Base-by-base conservation (phyloP, 2,888 invertebrate genomes). In the Acrocyrtus sp. region DNA sequence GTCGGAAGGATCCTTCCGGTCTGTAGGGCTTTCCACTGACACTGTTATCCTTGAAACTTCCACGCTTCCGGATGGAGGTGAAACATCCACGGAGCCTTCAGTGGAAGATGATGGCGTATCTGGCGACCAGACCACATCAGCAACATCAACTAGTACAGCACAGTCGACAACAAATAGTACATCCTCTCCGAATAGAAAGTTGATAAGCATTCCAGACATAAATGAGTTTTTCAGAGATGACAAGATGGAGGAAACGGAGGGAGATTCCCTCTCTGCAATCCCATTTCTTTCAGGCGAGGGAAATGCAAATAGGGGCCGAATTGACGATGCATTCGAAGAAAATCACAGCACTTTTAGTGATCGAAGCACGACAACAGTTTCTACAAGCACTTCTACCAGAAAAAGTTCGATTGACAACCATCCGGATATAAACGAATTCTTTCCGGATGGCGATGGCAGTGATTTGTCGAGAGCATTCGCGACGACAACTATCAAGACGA, bases 351-450 rank as follows among this genome's bases (percentile, higher is more conserved):
- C 57, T 15, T n/a, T n/a, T n/a, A 53, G 50, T 24, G 53, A 41
- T 19, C 5, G 34, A 8, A 34, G 12, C 12, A 29, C 41, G 1
- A 41, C 41, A 26, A 43, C 51, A 22, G 19, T 39, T 27, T 24
- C 48, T 4, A 19, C 2, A 15, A 45, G 29, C 12, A 24, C 4
- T 21, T 17, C 3, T 19, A 19, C 1, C 6, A 17, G 22, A 8
- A 12, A 34, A 19, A 2, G n/a, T 6, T 45, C 27, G n/a, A n/a
- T n/a, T n/a, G n/a, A n/a, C n/a, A 58, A 43, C 10, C 41, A 57
- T 50, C 67, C 67, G 53, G 53, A 53, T 53, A 51, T 68, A 60
- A 29, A 29, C 26, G 53, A 60, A 60, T 68, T 27, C 15, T 68
- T 68, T 53, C 60, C 58, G 19, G 67, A 68, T 17, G 24, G 53